phyloP scores from a whole-genome alignment of 2,113 vertebrate genomes.

The Alouatta palliata region DNA sequence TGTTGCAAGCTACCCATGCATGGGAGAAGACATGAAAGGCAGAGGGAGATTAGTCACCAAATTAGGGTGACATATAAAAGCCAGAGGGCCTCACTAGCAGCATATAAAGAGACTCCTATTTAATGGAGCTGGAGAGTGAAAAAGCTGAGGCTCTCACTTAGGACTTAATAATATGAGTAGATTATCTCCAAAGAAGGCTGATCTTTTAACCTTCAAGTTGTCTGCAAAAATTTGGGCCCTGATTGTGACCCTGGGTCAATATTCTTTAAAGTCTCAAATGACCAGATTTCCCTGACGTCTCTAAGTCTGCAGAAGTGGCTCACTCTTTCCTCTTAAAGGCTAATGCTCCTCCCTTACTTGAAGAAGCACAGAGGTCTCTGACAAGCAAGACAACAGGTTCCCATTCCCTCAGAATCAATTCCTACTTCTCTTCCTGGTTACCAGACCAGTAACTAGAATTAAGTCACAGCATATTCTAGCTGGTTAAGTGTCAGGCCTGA shows the following conservation, averaged over 20 bases:
- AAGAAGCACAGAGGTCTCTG: not conserved
- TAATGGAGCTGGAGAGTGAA: not conserved
- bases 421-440: not conserved
- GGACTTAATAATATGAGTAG: not conserved
- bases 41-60: constrained; percentile 13
- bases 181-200: not conserved
- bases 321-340: not conserved
- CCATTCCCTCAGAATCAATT: not conserved
- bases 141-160: not conserved
- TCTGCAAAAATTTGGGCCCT: not conserved
- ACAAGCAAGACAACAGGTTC: not conserved
- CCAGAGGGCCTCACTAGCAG: not conserved
- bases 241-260: not conserved
- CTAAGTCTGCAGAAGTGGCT: not conserved
- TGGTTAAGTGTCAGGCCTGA: not conserved
- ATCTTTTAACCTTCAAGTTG: constrained; percentile 25
- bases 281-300: not conserved
- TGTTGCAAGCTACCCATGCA: not conserved
- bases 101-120: not conserved
- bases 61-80: constrained; percentile 22
- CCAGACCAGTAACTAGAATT: not conserved
- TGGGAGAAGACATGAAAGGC: not conserved
- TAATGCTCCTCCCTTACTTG: not conserved
- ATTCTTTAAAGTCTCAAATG: not conserved
- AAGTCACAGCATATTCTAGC: not conserved